Evolutionary conservation across 2,797 vertebrate species (phyloP), one percentile per base, ranked within the genome.

Genomic region (Semaprochilodus insignis): DNA sequence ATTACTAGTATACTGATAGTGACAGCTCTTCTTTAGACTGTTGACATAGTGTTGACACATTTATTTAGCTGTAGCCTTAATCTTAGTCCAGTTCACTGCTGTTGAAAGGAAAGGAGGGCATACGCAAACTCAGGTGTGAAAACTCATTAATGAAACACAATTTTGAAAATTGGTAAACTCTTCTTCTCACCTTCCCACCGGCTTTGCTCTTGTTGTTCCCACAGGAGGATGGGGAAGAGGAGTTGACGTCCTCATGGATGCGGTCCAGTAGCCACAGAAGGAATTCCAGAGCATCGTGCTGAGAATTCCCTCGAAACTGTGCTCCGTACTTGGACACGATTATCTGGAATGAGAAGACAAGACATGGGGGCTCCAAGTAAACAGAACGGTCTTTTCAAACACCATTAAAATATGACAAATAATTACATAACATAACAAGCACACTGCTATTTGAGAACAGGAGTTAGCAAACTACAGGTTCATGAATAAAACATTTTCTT

Each of bases 211-310:
- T 95, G 90, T 91, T 91, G 91, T 92, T 93, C 88, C 92, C 92
- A 52, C 91, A 87, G 78, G 75, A 51, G 75, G 85, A 93, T 81
- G 90, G 87, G 0, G 92, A 90, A 3, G 94, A 91, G 4, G 95
- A 86, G 2, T 94, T 96, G 91, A 97, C 92, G 78, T 99, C 98
- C 90, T 99, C 97, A 0, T 99, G 96, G 90, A 99, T 94, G 0
- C 95, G 94, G 82, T 99, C 97, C 91, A 99, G 93, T 85, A 99
- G 91, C 97, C 98, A 99, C 81, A 99, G 95, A 81, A 99, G 95
- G 91, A 99, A 99, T 90, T 99, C 98, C 87, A 99, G 92, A 78
- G 98, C 97, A 0, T 99, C 97, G 0, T 99, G 98, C 88, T 99
- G 98, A 17, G 96, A 95, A 17, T 98, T 98, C 69, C 97, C 98